Percentiles rank a stretch among this genome's conserved stretches.
Evolutionary conservation across 2,113 vertebrate species (phyloP).

Genomic region (Chionis minor): DNA sequence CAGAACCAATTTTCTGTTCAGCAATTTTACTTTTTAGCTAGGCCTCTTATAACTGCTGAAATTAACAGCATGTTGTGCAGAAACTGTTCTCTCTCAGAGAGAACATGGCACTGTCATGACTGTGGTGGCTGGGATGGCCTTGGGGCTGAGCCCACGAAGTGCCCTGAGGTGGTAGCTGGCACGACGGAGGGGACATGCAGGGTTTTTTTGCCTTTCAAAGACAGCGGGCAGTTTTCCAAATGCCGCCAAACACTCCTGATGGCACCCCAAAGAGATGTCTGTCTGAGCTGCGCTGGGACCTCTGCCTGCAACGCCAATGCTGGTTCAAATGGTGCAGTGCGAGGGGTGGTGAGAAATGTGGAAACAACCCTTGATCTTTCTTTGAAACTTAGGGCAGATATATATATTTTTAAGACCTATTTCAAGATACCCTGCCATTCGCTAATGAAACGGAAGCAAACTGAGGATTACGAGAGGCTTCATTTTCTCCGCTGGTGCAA

Average conservation of each 20-base stretch:
- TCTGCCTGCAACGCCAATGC: neutral
- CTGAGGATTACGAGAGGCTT: neutral
- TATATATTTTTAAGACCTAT: neutral
- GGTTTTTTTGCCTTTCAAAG: neutral
- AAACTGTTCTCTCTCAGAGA: too few species aligned
- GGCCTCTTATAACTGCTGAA: too few species aligned
- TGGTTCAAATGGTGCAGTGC: neutral
- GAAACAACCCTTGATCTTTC: neutral
- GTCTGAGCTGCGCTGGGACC: neutral
- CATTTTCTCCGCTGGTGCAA: neutral
- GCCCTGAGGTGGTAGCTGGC: neutral
- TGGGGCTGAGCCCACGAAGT: neutral
- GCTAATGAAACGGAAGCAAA: neutral
- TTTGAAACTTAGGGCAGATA: neutral
- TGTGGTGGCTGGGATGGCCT: too few species aligned
- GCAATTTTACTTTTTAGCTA: too few species aligned
- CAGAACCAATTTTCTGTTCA: too few species aligned
- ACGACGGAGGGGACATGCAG: neutral
- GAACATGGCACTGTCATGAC: neutral
- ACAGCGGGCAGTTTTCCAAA: neutral
- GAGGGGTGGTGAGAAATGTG: neutral
- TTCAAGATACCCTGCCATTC: neutral
- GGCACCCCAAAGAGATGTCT: rapidly evolving
- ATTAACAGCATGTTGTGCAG: too few species aligned
- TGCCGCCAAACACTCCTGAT: rapidly evolving